Percentiles rank a stretch among this genome's conserved stretches.
Evolutionary conservation across 2,113 vertebrate genomes (phyloP).

Genomic region (Machaerirhynchus nigripectus): DNA sequence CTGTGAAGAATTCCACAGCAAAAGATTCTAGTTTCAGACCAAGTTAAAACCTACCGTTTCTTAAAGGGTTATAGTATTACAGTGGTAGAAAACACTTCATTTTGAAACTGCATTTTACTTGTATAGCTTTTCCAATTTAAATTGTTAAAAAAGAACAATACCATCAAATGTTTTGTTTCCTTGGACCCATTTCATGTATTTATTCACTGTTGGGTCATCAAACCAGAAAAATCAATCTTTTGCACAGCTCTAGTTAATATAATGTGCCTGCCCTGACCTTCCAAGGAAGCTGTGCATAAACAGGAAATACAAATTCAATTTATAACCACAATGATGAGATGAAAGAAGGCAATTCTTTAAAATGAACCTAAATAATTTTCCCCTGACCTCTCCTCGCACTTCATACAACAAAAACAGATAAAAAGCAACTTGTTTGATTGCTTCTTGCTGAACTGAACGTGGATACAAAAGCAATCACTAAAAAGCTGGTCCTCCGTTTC

Average conservation of each 20-base stretch:
- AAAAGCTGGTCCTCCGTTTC: not conserved
- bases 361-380: constrained; percentile 29
- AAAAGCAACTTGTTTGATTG: constrained; percentile 17
- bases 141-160: not conserved
- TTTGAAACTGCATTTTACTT: not conserved
- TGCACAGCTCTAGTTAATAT: not conserved
- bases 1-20: not conserved
- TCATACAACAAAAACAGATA: not conserved
- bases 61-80: not conserved
- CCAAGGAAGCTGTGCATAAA: not conserved
- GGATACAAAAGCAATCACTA: not conserved
- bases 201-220: not conserved
- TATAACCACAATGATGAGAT: not conserved
- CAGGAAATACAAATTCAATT: constrained; percentile 40
- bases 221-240: not conserved
- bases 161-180: not conserved
- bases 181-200: not conserved
- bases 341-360: constrained; percentile 36
- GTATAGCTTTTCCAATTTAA: not conserved
- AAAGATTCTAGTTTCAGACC: not conserved
- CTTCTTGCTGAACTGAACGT: not conserved
- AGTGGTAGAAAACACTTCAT: accelerated
- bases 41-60: not conserved
- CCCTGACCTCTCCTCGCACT: not conserved
- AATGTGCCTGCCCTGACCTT: not conserved